Base-by-base conservation (phyloP, 2,888 invertebrate genomes). In the Drepana falcataria region DNA sequence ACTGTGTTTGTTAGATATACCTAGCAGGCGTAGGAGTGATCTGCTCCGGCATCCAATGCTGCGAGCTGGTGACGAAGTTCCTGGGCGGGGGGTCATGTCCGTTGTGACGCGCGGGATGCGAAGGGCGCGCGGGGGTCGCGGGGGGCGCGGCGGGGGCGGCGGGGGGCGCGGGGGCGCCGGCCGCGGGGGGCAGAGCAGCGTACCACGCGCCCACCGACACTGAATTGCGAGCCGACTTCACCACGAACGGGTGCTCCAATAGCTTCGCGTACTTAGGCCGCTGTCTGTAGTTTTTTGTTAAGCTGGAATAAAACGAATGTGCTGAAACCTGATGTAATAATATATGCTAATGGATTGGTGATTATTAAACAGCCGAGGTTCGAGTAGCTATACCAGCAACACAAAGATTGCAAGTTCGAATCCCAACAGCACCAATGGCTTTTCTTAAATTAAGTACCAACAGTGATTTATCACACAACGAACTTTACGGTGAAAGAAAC, bases 221-320 rank as follows among this genome's bases (percentile, higher is more conserved):
- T 63, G 94, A 92, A 65, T 92, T 92, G 4, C 85, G 87, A 66
- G 96, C 95, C 58, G 96, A 96, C 68, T 94, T 94, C 83, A 94
- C 95, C 54, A 98, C 96, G 86, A 98, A 98, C 34, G 95, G 93
- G 78, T 97, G 97, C 65, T 96, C 95, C 80, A 98, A 92, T 9
- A 99, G 93, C 81, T 96, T 95, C 64, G 94, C 95, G 92, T 99
- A 99, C 87, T 99, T 99, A 60, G 99, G 99, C 71, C 99, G 94
- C 74, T 96, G 94, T 81, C 95, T 94, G 86, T 97, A 97, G 92
- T 99, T 96, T 92, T 99, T 99, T 68, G 95, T 97, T 82, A 99
- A 93, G 92, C 97, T 97, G 87, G 2, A 44, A 44, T 6, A 7
- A 44, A 7, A 37, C 37, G 37, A 37, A 37, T 37, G 2, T 3